phyloP scores from a whole-genome alignment of 2,797 vertebrate species.

The Notolabrus celidotus region DNA sequence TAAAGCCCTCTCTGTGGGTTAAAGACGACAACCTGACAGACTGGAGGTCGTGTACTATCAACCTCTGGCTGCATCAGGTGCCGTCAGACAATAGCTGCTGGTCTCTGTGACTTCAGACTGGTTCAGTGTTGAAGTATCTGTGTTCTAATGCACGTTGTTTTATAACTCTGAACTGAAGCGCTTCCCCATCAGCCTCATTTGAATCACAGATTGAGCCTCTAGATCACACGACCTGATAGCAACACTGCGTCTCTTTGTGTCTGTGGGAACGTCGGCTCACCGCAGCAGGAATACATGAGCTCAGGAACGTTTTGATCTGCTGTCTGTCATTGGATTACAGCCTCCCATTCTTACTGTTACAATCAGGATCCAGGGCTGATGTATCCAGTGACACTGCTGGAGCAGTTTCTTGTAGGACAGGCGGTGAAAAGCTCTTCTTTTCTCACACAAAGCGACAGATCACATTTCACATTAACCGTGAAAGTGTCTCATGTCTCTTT shows the following conservation, averaged over 20 bases:
- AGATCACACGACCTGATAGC: conserved; percentile 9
- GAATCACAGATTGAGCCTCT: background rate
- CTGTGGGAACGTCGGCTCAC: conserved; percentile 26
- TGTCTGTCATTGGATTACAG: conserved; percentile 14
- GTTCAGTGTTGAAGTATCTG: no score
- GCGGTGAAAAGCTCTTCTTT: conserved; percentile 16
- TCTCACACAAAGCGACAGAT: conserved; percentile 29
- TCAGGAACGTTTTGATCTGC: conserved; percentile 23
- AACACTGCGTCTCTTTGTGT: conserved; percentile 21
- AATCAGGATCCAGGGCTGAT: conserved; percentile 12
- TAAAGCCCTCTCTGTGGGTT: no score
- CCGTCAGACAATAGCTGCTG: no score
- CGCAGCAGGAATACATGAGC: background rate
- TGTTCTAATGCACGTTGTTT: no score
- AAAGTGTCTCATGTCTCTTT: conserved; percentile 30
- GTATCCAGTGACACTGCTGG: conserved; percentile 36
- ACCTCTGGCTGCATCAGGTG: no score
- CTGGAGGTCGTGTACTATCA: no score
- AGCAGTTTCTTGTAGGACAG: conserved; percentile 12
- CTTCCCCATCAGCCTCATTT: background rate
- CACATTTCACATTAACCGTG: conserved; percentile 48
- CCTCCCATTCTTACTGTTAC: conserved; percentile 12
- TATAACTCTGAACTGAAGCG: no score
- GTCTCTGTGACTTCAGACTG: no score
- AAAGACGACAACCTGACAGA: no score